Conservation (phyloP, 2,797 vertebrate genomes). For the Galago senegalensis region DNA sequence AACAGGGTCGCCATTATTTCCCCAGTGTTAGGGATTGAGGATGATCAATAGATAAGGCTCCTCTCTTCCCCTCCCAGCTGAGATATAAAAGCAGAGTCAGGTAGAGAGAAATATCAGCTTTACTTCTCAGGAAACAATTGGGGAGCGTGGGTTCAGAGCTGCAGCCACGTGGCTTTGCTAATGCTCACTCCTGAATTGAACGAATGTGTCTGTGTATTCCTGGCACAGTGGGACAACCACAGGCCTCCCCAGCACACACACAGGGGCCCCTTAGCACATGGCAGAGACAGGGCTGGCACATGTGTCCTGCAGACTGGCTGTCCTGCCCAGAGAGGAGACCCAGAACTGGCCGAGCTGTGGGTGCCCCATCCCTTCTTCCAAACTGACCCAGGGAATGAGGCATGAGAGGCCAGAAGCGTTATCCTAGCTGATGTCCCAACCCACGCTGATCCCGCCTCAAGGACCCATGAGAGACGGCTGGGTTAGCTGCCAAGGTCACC, state of each 20-base stretch:
- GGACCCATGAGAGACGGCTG: neutral
- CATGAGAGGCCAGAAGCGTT: neutral
- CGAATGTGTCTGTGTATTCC: constrained; percentile 26
- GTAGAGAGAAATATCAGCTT: neutral
- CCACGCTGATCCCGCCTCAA: neutral
- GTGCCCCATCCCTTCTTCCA: neutral
- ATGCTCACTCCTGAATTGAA: constrained; percentile 57
- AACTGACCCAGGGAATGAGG: neutral
- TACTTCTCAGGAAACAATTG: constrained; percentile 21
- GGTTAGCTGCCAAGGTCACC: neutral
- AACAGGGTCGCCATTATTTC: neutral
- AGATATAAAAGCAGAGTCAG: constrained; percentile 39
- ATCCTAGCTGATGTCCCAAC: too few species aligned
- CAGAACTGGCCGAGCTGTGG: neutral
- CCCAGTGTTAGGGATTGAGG: neutral
- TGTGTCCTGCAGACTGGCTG: constrained; percentile 27
- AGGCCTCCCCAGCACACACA: neutral
- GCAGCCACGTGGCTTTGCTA: constrained; percentile 33
- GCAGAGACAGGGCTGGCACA: constrained; percentile 20
- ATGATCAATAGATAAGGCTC: neutral
- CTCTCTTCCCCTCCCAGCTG: neutral
- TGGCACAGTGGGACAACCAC: constrained; percentile 34
- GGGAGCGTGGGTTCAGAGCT: neutral
- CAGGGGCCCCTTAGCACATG: constrained; percentile 4
- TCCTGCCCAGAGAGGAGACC: neutral